Percentiles rank a stretch among this genome's conserved stretches.
phyloP scores from a whole-genome alignment of 2,113 vertebrate species.

The Salvator merianae region DNA sequence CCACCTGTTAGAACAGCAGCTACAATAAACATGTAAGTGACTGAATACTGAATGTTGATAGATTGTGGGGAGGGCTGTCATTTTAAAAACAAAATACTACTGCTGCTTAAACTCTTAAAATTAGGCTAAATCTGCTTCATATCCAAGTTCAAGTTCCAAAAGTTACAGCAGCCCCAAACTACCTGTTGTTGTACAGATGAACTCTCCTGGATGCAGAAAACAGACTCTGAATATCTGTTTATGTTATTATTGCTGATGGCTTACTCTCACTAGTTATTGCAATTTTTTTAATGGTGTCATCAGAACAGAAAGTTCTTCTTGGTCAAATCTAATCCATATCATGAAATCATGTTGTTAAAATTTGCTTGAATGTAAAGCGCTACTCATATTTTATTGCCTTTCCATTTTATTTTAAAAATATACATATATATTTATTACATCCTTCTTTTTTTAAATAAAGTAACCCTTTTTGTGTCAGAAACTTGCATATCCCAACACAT shows the following conservation, averaged over 20 bases:
- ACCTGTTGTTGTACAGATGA: slow-evolving; percentile 45
- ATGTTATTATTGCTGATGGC: slow-evolving; percentile 78
- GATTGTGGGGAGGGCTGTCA: slow-evolving; percentile 28
- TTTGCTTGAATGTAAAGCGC: slow-evolving; percentile 66
- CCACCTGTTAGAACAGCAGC: slow-evolving; percentile 34
- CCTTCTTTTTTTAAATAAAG: slow-evolving; percentile 56
- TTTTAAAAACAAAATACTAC: slow-evolving; percentile 31
- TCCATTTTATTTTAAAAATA: slow-evolving; percentile 71
- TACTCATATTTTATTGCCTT: slow-evolving; percentile 76
- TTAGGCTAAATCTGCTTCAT: slow-evolving; percentile 37
- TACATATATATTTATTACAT: slow-evolving; percentile 44
- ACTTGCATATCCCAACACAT: slow-evolving; percentile 58
- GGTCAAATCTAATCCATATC: slow-evolving; percentile 66
- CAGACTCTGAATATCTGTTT: slow-evolving; percentile 61
- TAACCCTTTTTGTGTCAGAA: slow-evolving; percentile 63
- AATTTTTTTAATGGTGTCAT: slow-evolving; percentile 63
- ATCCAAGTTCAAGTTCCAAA: slow-evolving; percentile 63
- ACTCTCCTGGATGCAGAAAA: slow-evolving; percentile 51
- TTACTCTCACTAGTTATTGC: slow-evolving; percentile 74
- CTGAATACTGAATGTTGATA: slow-evolving; percentile 31
- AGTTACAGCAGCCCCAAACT: slow-evolving; percentile 59
- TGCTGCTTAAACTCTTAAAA: slow-evolving; percentile 52
- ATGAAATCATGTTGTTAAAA: slow-evolving; percentile 48
- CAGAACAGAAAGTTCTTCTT: slow-evolving; percentile 62
- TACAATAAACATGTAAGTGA: slow-evolving; percentile 34